Evolutionary conservation across 2,113 vertebrate genomes (phyloP), one percentile per base, ranked within the genome.

Genomic region (Tachysurus fulvidraco): DNA sequence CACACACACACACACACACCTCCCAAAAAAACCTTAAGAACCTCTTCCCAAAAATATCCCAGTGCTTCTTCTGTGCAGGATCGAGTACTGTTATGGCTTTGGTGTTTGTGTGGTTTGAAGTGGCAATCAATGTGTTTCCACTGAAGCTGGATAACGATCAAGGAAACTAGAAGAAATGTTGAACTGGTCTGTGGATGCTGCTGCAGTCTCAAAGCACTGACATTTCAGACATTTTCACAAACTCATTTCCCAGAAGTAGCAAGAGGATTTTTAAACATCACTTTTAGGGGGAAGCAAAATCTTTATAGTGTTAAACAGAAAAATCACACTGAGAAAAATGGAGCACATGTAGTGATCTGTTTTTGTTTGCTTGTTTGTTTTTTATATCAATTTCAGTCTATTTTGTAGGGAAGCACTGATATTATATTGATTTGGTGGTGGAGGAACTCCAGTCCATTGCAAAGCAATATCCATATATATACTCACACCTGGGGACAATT

Each of bases 181-280:
- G 36, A 44, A n/a, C 80, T 77, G 55, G 25, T 17, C 41, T 41
- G 6, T 30, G 50, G 65, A 71, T 2, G 50, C 86, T 71, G 12
- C 55, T 17, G 21, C 60, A 60, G 73, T 21, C 77, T 36, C 5
- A 1, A 30, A 65, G 67, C 57, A 50, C 64, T 54, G 25, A 64
- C 54, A 52, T 30, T 59, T 88, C 57, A 85, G 46, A 36, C 23
- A 84, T 62, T 89, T 62, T 80, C 50, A 62, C 60, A 78, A 54
- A 81, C n/a, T 8, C 12, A 81, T 62, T 83, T 89, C 85, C 79
- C 79, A 85, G 65, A 85, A 91, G 36, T 41, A 41, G 50, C 21
- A 13, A 50, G 52, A 86, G 30, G 30, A 28, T 65, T 65, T 2
- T 11, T 12, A 64, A 86, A 80, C 81, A 60, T 30, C 59, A 65